Evolutionary conservation across 1,140 invertebrate species (phyloP).

Genomic region (Piezodorus guildinii): DNA sequence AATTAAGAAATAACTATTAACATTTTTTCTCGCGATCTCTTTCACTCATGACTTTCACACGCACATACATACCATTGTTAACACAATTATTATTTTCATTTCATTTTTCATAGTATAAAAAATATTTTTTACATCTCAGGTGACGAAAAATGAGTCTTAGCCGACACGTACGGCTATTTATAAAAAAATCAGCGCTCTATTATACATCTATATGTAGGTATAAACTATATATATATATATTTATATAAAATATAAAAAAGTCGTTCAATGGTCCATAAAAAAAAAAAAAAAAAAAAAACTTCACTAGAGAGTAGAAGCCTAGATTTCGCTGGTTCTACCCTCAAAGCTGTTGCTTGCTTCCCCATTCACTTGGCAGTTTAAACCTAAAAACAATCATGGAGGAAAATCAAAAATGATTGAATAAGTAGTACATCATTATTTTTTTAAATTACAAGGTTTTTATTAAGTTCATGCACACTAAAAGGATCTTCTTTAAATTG

Average conservation of each 20-base stretch:
- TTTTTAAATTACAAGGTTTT: no score
- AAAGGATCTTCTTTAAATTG: no score
- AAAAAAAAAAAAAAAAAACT: neutral
- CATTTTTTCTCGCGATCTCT: no score
- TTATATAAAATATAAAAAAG: conserved; percentile 1
- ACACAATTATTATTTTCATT: neutral
- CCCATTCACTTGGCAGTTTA: neutral
- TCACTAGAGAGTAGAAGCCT: neutral
- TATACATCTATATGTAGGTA: neutral
- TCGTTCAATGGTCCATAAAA: neutral
- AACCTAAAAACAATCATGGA: neutral
- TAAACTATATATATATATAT: conserved; percentile 6
- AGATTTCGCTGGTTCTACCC: conserved; percentile 6
- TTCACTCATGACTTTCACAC: no score
- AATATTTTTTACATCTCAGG: neutral
- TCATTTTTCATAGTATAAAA: neutral
- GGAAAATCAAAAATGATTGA: neutral
- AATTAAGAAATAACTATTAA: neutral
- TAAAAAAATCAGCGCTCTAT: conserved; percentile 4
- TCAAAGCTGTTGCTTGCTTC: neutral
- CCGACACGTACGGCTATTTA: neutral
- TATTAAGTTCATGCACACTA: no score
- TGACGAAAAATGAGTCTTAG: neutral
- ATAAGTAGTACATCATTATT: no score
- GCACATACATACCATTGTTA: no score